phyloP scores from a whole-genome alignment of 2,888 invertebrate species.

The Drosophila pseudotalamancana region DNA sequence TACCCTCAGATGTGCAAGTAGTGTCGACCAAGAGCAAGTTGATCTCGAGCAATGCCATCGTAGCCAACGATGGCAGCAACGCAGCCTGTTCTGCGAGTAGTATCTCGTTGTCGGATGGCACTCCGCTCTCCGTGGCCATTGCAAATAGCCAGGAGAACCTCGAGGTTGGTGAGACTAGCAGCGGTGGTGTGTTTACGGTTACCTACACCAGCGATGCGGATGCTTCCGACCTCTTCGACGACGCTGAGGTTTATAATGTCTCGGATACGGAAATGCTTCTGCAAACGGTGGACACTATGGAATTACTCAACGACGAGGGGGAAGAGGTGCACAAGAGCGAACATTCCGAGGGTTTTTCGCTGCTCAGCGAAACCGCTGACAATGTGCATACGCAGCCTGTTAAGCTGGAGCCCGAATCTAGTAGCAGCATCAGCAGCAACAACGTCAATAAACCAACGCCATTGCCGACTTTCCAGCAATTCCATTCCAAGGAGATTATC shows the following conservation, averaged over 20 bases:
- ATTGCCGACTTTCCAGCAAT: slow-evolving; percentile 93
- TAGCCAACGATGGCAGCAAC: slow-evolving; percentile 9
- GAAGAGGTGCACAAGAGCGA: slow-evolving; percentile 60
- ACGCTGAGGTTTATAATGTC: slow-evolving; percentile 92
- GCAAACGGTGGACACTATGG: slow-evolving; percentile 88
- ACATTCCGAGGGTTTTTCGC: slow-evolving; percentile 79
- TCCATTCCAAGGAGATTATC: slow-evolving; percentile 87
- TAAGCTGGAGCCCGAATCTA: slow-evolving; percentile 60
- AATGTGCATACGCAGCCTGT: slow-evolving; percentile 55
- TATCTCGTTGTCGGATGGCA: slow-evolving; percentile 80
- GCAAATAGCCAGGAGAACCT: slow-evolving; percentile 76
- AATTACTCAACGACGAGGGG: slow-evolving; percentile 88
- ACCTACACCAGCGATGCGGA: slow-evolving; percentile 86
- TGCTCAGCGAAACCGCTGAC: slow-evolving; percentile 50
- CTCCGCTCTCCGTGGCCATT: slow-evolving; percentile 83
- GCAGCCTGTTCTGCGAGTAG: slow-evolving; percentile 30
- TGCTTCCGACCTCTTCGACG: slow-evolving; percentile 85
- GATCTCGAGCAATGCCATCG: slow-evolving; percentile 39
- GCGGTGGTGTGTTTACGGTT: slow-evolving; percentile 87
- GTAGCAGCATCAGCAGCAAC: slow-evolving; percentile 14
- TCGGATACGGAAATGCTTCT: slow-evolving; percentile 88
- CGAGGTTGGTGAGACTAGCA: slow-evolving; percentile 52
- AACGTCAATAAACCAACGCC: slow-evolving; percentile 86
- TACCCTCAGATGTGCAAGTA: slow-evolving; percentile 82
- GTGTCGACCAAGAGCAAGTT: slow-evolving; percentile 73